These are phyloP conservation scores for Nerophis lumbriciformis DNA, from an alignment of 2,113 vertebrate genomes.

Conservation along the genomic window DNA sequence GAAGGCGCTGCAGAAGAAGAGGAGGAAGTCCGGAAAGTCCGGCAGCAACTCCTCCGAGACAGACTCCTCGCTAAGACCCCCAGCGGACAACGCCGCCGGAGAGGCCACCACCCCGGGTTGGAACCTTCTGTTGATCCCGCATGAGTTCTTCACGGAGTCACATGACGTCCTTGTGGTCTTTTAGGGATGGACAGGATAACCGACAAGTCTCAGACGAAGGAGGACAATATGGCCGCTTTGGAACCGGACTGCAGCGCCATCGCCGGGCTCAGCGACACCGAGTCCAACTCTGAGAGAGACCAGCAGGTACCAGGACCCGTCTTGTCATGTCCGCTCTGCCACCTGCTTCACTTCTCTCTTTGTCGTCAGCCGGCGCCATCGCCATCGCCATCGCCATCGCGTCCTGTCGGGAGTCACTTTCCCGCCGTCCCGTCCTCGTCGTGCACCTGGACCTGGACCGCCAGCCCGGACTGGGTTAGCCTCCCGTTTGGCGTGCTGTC, in stretches of 20 bases:
- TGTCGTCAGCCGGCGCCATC: not conserved
- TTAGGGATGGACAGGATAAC: conserved; percentile 92
- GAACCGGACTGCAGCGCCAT: conserved; percentile 50
- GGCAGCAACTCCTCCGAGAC: conserved; percentile 79
- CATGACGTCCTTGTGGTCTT: not conserved
- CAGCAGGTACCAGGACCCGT: conserved; percentile 42
- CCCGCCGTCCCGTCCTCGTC: conserved; percentile 74
- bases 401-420: conserved; percentile 64
- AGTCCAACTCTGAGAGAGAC: conserved; percentile 65
- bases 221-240: conserved; percentile 76
- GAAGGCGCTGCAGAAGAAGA: conserved; percentile 83
- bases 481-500: not conserved
- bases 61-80: conserved; percentile 76
- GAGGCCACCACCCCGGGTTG: conserved; percentile 90
- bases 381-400: too few species aligned
- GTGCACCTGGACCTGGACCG: conserved; percentile 71
- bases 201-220: conserved; percentile 86
- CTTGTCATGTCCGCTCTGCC: not conserved
- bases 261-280: conserved; percentile 60
- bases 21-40: conserved; percentile 72
- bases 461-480: conserved; percentile 88
- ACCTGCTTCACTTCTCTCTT: not conserved
- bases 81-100: conserved; percentile 78
- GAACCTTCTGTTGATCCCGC: not conserved
- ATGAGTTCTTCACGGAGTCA: not conserved